Evolutionary conservation across 2,888 invertebrate species (phyloP).

Genomic region (Petrolisthes manimaculis): DNA sequence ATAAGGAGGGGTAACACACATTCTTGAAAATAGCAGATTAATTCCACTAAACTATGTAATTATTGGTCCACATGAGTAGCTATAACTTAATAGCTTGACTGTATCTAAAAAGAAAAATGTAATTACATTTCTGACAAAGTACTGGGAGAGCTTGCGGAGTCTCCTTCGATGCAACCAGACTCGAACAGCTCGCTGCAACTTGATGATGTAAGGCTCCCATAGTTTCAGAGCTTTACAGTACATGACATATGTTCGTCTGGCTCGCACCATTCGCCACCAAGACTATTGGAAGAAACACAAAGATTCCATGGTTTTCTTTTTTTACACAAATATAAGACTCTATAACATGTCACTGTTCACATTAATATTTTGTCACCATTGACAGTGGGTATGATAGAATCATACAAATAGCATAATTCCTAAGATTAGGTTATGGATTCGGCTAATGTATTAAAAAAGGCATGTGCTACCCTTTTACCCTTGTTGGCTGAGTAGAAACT

Average conservation of each 20-base stretch:
- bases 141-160: constrained; percentile 13
- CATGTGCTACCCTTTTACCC: no score
- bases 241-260: constrained; percentile 69
- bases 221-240: constrained; percentile 48
- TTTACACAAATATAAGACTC: no score
- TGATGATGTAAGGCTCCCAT: constrained; percentile 72
- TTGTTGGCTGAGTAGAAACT: no score
- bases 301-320: no score
- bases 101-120: not conserved
- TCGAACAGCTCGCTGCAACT: constrained; percentile 73
- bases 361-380: no score
- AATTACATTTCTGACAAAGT: constrained; percentile 42
- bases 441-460: no score
- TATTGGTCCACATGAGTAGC: not conserved
- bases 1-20: not conserved
- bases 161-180: constrained; percentile 43
- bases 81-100: not conserved
- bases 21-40: not conserved
- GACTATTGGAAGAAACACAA: constrained; percentile 70
- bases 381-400: not conserved
- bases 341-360: no score
- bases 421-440: no score
- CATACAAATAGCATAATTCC: no score
- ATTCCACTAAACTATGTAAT: not conserved
- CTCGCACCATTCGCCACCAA: constrained; percentile 76